phyloP scores from a whole-genome alignment of 2,797 vertebrate genomes.

The Lepilemur septentrionalis region DNA sequence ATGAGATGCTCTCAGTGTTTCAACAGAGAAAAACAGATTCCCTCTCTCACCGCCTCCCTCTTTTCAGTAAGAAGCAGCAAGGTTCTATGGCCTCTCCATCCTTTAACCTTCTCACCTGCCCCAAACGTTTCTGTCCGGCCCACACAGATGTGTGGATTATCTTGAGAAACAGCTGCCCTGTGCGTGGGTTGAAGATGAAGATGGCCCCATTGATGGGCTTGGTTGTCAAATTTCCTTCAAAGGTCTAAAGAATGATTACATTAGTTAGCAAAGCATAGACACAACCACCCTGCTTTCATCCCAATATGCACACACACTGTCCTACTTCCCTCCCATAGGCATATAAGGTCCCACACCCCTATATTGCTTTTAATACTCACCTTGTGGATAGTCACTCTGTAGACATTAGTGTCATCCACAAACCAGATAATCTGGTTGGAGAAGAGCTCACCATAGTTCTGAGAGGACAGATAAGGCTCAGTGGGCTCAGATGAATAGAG shows the following conservation, averaged over 20 bases:
- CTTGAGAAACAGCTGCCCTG: conserved; percentile 99
- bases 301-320: background rate
- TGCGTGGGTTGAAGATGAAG: conserved; percentile 99
- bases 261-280: background rate
- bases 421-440: conserved; percentile 99
- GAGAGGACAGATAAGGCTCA: conserved; percentile 98
- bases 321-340: background rate
- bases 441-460: conserved; percentile 99
- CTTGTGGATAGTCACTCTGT: conserved; percentile 99
- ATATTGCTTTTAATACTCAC: conserved; percentile 78
- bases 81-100: background rate
- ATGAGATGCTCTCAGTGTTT: background rate
- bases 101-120: conserved; percentile 89
- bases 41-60: background rate
- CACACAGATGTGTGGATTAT: conserved; percentile 99
- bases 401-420: conserved; percentile 99
- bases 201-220: conserved; percentile 99
- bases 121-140: conserved; percentile 99
- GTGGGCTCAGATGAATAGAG: conserved; percentile 99
- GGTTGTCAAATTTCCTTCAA: conserved; percentile 99
- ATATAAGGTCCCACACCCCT: background rate
- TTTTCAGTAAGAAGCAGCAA: background rate
- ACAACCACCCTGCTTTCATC: background rate
- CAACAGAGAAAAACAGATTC: background rate
- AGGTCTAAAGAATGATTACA: conserved; percentile 88